A percentile compares a stretch with the other conserved stretches of the same genome.
Evolutionary conservation across 2,888 invertebrate genomes (phyloP).

Genomic region (Andrena haemorrhoa): DNA sequence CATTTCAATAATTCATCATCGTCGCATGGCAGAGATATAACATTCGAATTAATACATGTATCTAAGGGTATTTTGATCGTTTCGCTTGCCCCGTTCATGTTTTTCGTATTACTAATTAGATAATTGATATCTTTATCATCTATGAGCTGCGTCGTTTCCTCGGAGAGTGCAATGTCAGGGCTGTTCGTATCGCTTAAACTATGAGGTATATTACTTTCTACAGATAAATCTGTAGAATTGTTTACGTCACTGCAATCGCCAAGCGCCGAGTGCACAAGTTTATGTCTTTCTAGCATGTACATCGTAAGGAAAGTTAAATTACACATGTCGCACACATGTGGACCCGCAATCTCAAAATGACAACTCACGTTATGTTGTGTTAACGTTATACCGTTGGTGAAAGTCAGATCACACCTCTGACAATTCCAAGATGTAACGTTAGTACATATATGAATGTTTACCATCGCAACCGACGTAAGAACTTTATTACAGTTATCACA

Average conservation of each 20-base stretch:
- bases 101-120: neutral
- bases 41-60: neutral
- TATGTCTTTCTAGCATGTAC: slow-evolving; percentile 50
- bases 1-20: slow-evolving; percentile 30
- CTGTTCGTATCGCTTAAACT: neutral
- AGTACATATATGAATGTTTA: slow-evolving; percentile 69
- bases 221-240: neutral
- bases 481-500: slow-evolving; percentile 73
- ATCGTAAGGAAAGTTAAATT: slow-evolving; percentile 45
- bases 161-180: neutral
- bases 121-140: neutral
- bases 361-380: slow-evolving; percentile 62
- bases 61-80: neutral
- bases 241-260: neutral
- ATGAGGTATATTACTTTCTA: neutral
- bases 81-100: neutral
- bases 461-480: slow-evolving; percentile 68
- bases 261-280: slow-evolving; percentile 2
- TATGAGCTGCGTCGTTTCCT: neutral
- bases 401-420: slow-evolving; percentile 60
- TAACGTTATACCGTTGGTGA: slow-evolving; percentile 61
- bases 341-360: slow-evolving; percentile 48
- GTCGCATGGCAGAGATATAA: neutral
- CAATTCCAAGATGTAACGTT: slow-evolving; percentile 66
- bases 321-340: slow-evolving; percentile 46